Evolutionary conservation across 2,113 vertebrate species (phyloP), one percentile per base, ranked within the genome.

Genomic region (Plestiodon gilberti): DNA sequence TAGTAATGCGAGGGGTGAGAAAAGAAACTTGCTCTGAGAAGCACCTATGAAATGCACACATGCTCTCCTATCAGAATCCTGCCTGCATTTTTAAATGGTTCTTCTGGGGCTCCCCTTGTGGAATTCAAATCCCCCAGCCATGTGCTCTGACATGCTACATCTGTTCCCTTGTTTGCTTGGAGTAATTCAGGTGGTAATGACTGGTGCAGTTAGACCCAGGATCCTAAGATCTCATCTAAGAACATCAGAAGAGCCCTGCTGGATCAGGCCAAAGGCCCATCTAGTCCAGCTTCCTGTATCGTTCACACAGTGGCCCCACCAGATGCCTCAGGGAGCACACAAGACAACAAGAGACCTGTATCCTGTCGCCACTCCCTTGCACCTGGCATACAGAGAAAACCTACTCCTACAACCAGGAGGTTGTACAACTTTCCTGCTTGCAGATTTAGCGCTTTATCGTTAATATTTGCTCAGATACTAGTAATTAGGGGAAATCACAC

Each of bases 401-500:
- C n/a, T n/a, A n/a, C n/a, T n/a, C n/a, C n/a, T n/a, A n/a, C n/a
- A n/a, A n/a, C n/a, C n/a, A n/a, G n/a, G n/a, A n/a, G n/a, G n/a
- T n/a, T n/a, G n/a, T n/a, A n/a, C n/a, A n/a, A 38, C 43, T 83
- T 35, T 55, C 61, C 73, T 55, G 73, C 33, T 73, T 35, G 61
- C 40, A 84, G 76, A 77, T 55, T 20, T 55, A 35, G 30, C 59
- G 18, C 28, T 76, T 76, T 11, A 10, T 59, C 57, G 55, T 35
- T n/a, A 28, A 35, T 76, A n/a, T 83, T 74, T 83, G 82, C 70
- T 83, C 35, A 61, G 70, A 83, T 52, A 30, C 71, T 59, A 59
- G 40, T 73, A 59, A 40, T 73, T 5, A 20, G 55, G 23, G 73
- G 73, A 67, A 76, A 65, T 9, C 7, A 48, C 28, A 22, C 35